Conservation (phyloP, 2,888 invertebrate species). For the Tineola bisselliella region DNA sequence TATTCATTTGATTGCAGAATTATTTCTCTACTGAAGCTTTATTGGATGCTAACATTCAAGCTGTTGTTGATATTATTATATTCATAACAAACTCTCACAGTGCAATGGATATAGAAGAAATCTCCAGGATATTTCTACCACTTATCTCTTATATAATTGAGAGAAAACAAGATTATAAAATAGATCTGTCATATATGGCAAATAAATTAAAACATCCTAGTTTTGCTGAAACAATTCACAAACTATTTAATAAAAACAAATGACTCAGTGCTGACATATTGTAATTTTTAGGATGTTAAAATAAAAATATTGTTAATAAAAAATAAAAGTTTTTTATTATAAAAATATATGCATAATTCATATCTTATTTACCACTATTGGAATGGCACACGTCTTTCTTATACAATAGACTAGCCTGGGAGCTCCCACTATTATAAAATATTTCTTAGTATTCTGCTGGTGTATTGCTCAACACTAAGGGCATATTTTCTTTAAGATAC, state of each 20-base stretch:
- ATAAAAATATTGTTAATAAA: constrained; percentile 12
- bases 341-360: not conserved
- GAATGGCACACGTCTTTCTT: too few species aligned
- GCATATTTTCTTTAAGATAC: too few species aligned
- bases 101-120: constrained; percentile 29
- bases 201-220: constrained; percentile 25
- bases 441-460: too few species aligned
- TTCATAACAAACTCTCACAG: constrained; percentile 26
- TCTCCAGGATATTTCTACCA: constrained; percentile 32
- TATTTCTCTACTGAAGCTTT: constrained; percentile 41
- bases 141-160: constrained; percentile 40
- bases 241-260: constrained; percentile 17
- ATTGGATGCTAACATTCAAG: constrained; percentile 30
- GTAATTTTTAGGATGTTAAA: too few species aligned
- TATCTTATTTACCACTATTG: not conserved
- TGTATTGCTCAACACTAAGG: too few species aligned
- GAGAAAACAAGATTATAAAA: constrained; percentile 27
- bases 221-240: constrained; percentile 25
- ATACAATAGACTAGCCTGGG: too few species aligned
- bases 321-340: not conserved
- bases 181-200: constrained; percentile 23
- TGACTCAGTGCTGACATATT: too few species aligned
- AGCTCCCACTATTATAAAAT: too few species aligned
- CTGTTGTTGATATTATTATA: constrained; percentile 29
- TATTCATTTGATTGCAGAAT: constrained; percentile 29